Base-by-base conservation (phyloP, 2,888 invertebrate species). In the Chloroclysta siterata region DNA sequence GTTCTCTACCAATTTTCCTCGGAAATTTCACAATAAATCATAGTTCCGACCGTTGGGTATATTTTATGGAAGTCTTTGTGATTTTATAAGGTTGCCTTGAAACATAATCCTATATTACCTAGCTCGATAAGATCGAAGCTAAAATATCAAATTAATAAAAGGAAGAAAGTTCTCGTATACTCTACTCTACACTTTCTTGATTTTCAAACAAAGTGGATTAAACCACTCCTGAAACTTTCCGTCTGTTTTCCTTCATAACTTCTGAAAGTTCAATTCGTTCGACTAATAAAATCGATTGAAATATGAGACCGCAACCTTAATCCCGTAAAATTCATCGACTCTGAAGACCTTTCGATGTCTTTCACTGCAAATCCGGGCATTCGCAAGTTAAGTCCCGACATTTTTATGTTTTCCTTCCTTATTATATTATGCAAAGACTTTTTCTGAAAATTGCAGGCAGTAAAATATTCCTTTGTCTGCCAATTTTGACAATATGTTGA, bases 321-420 rank as follows among this genome's bases (percentile, higher is more conserved):
- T 88, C 86, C 79, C 64, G 74, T 75, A 77, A 84, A 84, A 84
- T 83, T 86, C 80, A 81, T 77, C 80, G 81, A 80, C 76, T 80
- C 75, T 73, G 85, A 90, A 90, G 89, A 88, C 89, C 89, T 84
- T 79, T 68, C 85, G 78, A 80, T 79, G 89, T 85, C 82, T 84
- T 80, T 74, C 41, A 74, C 74, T 75, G 83, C 81, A 84, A 87
- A 87, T 87, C 85, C 85, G 78, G 77, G 74, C 81, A 81, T 85
- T 86, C 81, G 84, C 84, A 81, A 85, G 81, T 79, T 83, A 86
- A 88, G 83, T 79, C 81, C 69, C 77, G 72, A 72, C 88, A 84
- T 80, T 90, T 86, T 79, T 88, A 85, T 72, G 88, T 79, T 67
- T 59, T 58, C 48, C 50, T 66, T 59, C 50, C 41, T 66, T 67